Evolutionary conservation across 37 sponge, comb jelly and placozoan genomes (phyloP).

Genomic region (Mnemiopsis leidyi): DNA sequence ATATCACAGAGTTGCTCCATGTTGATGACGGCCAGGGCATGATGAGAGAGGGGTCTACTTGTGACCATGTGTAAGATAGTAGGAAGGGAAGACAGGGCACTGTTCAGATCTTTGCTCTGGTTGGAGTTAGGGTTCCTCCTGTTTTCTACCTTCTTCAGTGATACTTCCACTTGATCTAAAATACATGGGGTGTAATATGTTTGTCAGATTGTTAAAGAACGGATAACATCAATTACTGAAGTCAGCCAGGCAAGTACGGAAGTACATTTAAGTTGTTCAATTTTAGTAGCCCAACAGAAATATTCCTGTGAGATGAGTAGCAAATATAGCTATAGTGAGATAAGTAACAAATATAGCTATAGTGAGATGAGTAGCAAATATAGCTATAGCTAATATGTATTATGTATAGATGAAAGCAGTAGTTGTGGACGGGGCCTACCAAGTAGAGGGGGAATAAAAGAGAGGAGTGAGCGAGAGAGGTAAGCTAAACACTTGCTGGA

Average conservation of each 20-base stretch:
- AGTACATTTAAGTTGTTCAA: no score
- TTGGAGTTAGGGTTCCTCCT: slow-evolving; percentile 49
- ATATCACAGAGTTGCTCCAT: slow-evolving; percentile 61
- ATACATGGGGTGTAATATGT: neutral
- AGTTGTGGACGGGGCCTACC: no score
- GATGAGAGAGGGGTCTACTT: neutral
- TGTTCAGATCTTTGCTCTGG: slow-evolving; percentile 17
- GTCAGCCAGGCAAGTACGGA: no score
- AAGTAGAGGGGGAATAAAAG: slow-evolving; percentile 9
- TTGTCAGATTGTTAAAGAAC: neutral
- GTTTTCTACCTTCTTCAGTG: slow-evolving; percentile 7
- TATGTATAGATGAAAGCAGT: no score
- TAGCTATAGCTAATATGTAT: no score
- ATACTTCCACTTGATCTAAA: slow-evolving; percentile 37
- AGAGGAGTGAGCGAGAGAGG: slow-evolving; percentile 4
- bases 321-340: no score
- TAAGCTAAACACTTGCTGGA: neutral
- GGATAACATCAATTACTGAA: no score
- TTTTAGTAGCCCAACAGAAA: no score
- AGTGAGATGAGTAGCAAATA: no score
- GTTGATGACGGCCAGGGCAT: slow-evolving; percentile 47
- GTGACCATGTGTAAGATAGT: slow-evolving; percentile 20
- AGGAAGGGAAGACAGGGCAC: slow-evolving; percentile 12
- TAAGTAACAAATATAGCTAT: no score
- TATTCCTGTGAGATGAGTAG: no score